These are phyloP conservation scores for Lottia scabra DNA, from an alignment of 2,888 invertebrate species.

Conservation along the genomic window DNA sequence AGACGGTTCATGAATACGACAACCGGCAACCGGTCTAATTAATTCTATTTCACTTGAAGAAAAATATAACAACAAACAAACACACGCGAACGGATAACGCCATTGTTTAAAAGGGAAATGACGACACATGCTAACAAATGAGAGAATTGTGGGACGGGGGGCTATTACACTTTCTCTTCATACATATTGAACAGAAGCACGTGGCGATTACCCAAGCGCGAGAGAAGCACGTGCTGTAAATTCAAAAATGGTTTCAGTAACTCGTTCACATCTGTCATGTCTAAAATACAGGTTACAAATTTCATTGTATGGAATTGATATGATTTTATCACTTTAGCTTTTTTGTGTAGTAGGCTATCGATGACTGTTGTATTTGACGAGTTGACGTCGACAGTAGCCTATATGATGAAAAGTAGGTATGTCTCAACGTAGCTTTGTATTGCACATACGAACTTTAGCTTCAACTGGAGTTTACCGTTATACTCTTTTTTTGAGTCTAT, in stretches of 20 bases:
- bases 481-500: too few relatives aligned
- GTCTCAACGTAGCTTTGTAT: too few relatives aligned
- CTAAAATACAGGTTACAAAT: too few relatives aligned
- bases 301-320: too few relatives aligned
- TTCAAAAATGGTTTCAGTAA: not conserved
- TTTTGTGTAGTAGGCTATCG: too few relatives aligned
- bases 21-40: not conserved
- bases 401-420: too few relatives aligned
- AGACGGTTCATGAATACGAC: not conserved
- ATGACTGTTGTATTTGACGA: too few relatives aligned
- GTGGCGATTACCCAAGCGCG: conserved; percentile 4
- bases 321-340: too few relatives aligned
- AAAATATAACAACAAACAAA: not conserved
- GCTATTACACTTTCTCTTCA: too few relatives aligned
- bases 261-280: not conserved
- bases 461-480: too few relatives aligned
- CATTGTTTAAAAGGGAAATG: not conserved
- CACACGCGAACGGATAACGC: conserved; percentile 3
- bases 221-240: not conserved
- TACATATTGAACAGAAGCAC: not conserved
- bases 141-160: not conserved
- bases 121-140: not conserved
- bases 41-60: not conserved
- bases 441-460: too few relatives aligned
- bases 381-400: too few relatives aligned